phyloP scores from a whole-genome alignment of 2,113 vertebrate genomes.

The Machaerirhynchus nigripectus region DNA sequence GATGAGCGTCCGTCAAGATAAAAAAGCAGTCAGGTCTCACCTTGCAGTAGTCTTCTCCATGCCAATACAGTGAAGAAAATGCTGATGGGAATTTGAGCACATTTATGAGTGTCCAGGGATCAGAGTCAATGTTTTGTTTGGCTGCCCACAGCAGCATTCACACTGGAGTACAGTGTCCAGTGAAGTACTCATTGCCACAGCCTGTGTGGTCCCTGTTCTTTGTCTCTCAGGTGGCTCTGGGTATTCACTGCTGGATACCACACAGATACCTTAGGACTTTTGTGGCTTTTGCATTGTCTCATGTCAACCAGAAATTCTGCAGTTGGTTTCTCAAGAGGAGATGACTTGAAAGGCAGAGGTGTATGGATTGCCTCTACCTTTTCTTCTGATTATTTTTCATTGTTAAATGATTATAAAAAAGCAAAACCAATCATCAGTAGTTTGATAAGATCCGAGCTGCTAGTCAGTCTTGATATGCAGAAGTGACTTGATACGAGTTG shows the following conservation, averaged over 20 bases:
- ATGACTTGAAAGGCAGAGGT: neutral
- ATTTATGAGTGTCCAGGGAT: neutral
- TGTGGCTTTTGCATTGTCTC: neutral
- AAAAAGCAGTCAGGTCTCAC: neutral
- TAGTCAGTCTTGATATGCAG: neutral
- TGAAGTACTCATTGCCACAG: neutral
- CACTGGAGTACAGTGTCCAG: neutral
- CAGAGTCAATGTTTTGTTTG: neutral
- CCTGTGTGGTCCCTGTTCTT: neutral
- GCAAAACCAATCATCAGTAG: neutral
- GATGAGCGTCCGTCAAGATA: neutral
- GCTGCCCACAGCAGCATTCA: neutral
- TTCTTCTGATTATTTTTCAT: neutral
- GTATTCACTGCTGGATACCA: neutral
- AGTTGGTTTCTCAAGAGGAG: neutral
- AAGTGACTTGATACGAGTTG: neutral
- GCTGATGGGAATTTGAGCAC: neutral
- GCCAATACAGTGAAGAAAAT: neutral
- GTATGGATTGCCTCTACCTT: neutral
- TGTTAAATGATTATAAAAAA: neutral
- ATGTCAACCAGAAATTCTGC: neutral
- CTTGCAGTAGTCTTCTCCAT: neutral
- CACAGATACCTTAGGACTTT: neutral
- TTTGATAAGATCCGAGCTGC: neutral
- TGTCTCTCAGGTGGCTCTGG: neutral